These are phyloP conservation scores for Sinocyclocheilus anshuiensis DNA, from an alignment of 2,113 vertebrate species.

Conservation along the genomic window DNA sequence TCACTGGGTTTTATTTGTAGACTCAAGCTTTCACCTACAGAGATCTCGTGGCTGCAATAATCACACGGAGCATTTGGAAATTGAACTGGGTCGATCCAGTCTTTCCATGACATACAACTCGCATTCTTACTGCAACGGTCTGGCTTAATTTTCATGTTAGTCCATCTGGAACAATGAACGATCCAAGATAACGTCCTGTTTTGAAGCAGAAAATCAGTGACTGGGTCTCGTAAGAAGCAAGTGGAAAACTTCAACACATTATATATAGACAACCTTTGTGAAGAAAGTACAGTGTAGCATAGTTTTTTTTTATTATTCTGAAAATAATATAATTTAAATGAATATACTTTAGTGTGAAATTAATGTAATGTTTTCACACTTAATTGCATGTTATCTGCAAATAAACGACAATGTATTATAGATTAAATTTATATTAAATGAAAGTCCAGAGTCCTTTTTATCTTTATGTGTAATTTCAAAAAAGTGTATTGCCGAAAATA, in stretches of 20 bases:
- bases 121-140: background rate
- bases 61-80: constrained; percentile 3
- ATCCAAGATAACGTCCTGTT: constrained; percentile 11
- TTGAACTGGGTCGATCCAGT: background rate
- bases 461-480: too few relatives aligned
- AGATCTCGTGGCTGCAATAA: constrained; percentile 11
- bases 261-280: background rate
- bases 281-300: background rate
- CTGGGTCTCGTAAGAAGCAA: background rate
- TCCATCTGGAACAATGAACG: constrained; percentile 16
- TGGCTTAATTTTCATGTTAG: constrained; percentile 13
- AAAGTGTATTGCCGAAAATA: too few relatives aligned
- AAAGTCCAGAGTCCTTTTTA: too few relatives aligned
- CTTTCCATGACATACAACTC: constrained; percentile 8
- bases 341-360: background rate
- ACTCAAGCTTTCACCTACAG: background rate
- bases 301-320: too few relatives aligned
- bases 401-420: background rate
- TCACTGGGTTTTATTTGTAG: background rate
- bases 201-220: background rate
- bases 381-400: background rate
- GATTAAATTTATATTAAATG: too few relatives aligned
- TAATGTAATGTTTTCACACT: background rate
- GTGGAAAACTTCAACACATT: background rate
- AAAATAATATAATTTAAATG: background rate